A percentile compares a stretch with the other conserved stretches of the same genome.
Evolutionary conservation across 2,113 vertebrate species (phyloP).

Genomic region (Saguinus imperator): DNA sequence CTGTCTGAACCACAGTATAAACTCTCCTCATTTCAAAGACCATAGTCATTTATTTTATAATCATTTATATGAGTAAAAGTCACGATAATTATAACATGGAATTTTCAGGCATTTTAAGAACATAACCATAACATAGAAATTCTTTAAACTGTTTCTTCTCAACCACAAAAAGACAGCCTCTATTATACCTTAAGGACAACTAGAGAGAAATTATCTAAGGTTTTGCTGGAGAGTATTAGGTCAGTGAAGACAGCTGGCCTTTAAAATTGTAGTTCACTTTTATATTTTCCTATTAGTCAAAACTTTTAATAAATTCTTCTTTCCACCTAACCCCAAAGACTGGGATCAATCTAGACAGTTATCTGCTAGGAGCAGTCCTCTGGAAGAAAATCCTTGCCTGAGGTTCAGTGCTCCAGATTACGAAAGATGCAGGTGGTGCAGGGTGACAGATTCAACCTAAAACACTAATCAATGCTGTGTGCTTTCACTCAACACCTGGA

Average conservation of each 20-base stretch:
- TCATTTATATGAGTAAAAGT: background rate
- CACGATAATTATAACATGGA: background rate
- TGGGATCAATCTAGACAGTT: background rate
- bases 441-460: background rate
- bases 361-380: background rate
- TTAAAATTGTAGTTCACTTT: background rate
- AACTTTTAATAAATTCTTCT: background rate
- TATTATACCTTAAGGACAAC: background rate
- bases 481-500: background rate
- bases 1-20: background rate
- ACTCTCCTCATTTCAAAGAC: background rate
- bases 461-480: background rate
- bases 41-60: background rate
- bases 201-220: background rate
- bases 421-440: fast-evolving
- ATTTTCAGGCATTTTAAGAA: background rate
- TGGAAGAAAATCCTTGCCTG: background rate
- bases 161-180: background rate
- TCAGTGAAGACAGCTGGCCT: background rate
- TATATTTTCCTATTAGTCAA: background rate
- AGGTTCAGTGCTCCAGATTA: background rate
- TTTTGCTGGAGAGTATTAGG: background rate
- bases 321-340: background rate
- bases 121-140: background rate
- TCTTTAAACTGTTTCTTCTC: background rate